Base-by-base conservation (phyloP, 2,113 vertebrate species). In the Rhagologus leucostigma region DNA sequence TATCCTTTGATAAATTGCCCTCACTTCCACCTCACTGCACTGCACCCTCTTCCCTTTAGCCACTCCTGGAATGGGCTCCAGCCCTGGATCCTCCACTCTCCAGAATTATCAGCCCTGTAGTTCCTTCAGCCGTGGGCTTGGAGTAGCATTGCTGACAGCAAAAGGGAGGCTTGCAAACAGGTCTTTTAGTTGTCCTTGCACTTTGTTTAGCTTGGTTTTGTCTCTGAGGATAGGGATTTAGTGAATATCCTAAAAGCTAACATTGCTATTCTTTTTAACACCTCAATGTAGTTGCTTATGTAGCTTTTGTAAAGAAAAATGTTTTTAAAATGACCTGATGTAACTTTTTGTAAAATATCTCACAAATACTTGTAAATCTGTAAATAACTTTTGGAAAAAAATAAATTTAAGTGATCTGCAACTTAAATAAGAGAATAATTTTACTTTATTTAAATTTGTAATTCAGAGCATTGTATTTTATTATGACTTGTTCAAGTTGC, bases 251-350 rank as follows among this genome's bases (percentile, higher is more conserved):
- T 70, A 32, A 70, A 77, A 88, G 60, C 29, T 49, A n/a, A 65
- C 26, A 23, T 29, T 87, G 60, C n/a, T 63, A 3, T 67, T 70
- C n/a, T 86, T 92, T 94, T 67, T 27, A 74, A 84, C 71, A 63
- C 64, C 11, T 74, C 35, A 32, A 0, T 49, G 73, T 88, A 84
- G 57, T 81, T 59, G 89, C 86, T 86, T 62, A 53, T 55, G 64
- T 82, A 94, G 78, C 65, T 94, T 97, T 97, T 97, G 87, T 93
- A 96, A 94, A 95, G 67, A 69, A 70, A 84, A 90, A 50, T 35
- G 64, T 64, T 97, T 96, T 95, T 71, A 10, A 84, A 85, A 88
- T 44, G 19, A 80, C 30, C 24, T 23, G 47, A 26, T 80, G 64
- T 87, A 86, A 84, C 85, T 93, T 94, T 87, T 91, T 96, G 94